A percentile compares a stretch with the other conserved stretches of the same genome.
phyloP scores from a whole-genome alignment of 92 coral and sea anemone species.

The Zoanthus sociatus region DNA sequence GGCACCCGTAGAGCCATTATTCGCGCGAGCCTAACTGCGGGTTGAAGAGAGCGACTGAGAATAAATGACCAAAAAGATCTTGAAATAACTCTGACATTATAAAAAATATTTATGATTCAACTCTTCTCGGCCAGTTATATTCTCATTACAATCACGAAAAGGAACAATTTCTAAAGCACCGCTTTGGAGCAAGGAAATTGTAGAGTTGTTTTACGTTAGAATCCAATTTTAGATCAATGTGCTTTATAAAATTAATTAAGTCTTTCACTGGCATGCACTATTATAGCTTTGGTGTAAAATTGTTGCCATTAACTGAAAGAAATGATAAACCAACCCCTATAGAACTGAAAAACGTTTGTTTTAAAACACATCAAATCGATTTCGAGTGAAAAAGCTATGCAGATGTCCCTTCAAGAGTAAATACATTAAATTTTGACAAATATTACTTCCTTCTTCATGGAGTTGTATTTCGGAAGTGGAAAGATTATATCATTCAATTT shows the following conservation, averaged over 20 bases:
- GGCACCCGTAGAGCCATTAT: conserved; percentile 87
- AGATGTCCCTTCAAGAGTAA: background rate
- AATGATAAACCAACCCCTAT: background rate
- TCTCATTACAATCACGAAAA: background rate
- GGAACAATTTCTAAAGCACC: background rate
- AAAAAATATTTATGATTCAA: conserved; percentile 14
- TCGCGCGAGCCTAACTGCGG: conserved; percentile 82
- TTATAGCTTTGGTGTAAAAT: background rate
- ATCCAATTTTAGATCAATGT: conserved; percentile 24
- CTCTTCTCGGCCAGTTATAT: conserved; percentile 1
- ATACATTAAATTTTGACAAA: conserved; percentile 23
- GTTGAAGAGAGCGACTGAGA: conserved; percentile 31
- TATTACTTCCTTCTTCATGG: conserved; percentile 22
- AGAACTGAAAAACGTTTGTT: background rate
- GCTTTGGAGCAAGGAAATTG: background rate
- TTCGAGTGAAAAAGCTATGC: background rate
- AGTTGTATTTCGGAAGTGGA: conserved; percentile 36
- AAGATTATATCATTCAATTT: conserved; percentile 3
- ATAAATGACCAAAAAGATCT: conserved; percentile 25
- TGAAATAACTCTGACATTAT: conserved; percentile 39
- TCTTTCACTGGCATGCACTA: conserved; percentile 12
- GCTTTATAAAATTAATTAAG: conserved; percentile 44
- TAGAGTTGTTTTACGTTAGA: conserved; percentile 24
- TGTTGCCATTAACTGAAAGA: conserved; percentile 6
- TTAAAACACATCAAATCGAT: background rate